Evolutionary conservation across 1,140 invertebrate genomes (phyloP).

Genomic region (Heliconius nattereri): DNA sequence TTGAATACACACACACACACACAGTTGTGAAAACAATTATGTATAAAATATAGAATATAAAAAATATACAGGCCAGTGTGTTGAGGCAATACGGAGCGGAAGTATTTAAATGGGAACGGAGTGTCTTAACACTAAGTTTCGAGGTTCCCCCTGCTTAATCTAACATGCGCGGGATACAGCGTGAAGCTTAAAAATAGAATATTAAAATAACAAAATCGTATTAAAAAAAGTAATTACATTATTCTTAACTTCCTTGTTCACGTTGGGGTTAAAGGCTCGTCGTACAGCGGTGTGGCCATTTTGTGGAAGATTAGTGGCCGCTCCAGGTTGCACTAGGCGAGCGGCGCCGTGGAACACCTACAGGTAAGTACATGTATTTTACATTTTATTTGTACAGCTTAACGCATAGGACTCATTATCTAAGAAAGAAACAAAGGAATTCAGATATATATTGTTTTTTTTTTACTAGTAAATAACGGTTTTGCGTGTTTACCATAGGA

Average conservation of each 20-base stretch:
- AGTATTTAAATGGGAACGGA: too few relatives aligned
- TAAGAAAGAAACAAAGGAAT: background rate
- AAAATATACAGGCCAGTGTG: too few relatives aligned
- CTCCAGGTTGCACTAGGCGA: constrained; percentile 70
- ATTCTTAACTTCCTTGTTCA: constrained; percentile 73
- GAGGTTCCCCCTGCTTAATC: too few relatives aligned
- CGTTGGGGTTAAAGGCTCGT: constrained; percentile 72
- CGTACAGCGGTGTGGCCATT: constrained; percentile 66
- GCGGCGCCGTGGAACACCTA: constrained; percentile 79
- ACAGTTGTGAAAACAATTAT: background rate
- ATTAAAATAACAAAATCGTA: background rate
- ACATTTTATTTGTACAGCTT: too few relatives aligned
- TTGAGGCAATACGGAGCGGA: too few relatives aligned
- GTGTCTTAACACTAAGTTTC: too few relatives aligned
- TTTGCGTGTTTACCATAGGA: background rate
- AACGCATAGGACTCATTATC: background rate
- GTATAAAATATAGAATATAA: too few relatives aligned
- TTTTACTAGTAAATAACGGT: background rate
- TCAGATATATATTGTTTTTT: background rate
- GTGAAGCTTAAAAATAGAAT: too few relatives aligned
- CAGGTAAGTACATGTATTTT: background rate
- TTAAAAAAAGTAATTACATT: constrained; percentile 56
- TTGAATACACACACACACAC: too few relatives aligned
- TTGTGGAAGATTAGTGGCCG: constrained; percentile 55
- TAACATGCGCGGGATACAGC: too few relatives aligned